Percentiles rank a stretch among this genome's conserved stretches.
Evolutionary conservation across 2,113 vertebrate genomes (phyloP).

Genomic region (Balaeniceps rex): DNA sequence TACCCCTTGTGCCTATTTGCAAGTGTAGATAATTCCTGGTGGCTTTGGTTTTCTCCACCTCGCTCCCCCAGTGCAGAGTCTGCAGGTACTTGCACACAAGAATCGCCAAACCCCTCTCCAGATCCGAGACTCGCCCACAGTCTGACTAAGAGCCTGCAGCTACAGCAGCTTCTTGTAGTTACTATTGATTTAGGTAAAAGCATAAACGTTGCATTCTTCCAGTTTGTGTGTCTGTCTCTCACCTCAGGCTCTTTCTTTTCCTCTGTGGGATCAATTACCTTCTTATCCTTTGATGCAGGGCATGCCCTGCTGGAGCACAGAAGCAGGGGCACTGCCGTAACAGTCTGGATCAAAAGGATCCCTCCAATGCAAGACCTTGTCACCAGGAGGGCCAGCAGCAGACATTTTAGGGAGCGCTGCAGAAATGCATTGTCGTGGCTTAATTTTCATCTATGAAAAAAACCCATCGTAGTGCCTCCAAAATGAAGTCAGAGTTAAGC

Average conservation of each 20-base stretch:
- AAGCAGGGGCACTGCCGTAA: not conserved
- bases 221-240: not conserved
- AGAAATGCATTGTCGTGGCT: not conserved
- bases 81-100: not conserved
- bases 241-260: conserved; percentile 1
- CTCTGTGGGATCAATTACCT: conserved; percentile 45
- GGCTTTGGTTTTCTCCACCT: not conserved
- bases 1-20: not conserved
- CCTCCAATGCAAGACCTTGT: not conserved
- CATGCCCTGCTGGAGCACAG: not conserved
- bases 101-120: not conserved
- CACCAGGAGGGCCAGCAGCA: not conserved
- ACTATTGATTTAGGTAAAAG: conserved; percentile 28
- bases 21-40: not conserved
- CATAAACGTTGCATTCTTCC: not conserved
- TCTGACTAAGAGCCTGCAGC: not conserved
- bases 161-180: not conserved
- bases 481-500: not conserved
- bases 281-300: not conserved
- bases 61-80: not conserved
- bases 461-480: not conserved
- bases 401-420: not conserved
- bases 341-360: not conserved
- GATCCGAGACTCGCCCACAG: not conserved
- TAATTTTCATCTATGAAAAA: not conserved